These are phyloP conservation scores for Rhingia campestris DNA, from an alignment of 2,888 invertebrate species.

Conservation along the genomic window DNA sequence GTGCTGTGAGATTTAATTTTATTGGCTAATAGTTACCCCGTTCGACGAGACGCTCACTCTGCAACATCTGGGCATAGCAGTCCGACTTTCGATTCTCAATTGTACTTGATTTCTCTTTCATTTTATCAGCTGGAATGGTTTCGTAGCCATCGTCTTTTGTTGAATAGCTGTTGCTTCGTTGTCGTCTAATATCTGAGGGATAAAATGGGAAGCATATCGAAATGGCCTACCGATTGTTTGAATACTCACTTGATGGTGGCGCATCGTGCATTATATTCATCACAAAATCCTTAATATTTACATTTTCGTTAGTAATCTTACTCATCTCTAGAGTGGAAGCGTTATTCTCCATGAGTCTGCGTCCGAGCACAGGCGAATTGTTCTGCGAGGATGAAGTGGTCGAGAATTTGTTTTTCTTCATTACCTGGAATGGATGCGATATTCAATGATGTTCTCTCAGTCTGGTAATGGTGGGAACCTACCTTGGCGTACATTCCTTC, in stretches of 20 bases:
- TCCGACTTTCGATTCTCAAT: constrained; percentile 82
- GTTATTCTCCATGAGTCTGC: constrained; percentile 77
- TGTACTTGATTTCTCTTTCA: constrained; percentile 75
- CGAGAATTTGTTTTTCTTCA: constrained; percentile 82
- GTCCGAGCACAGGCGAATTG: constrained; percentile 79
- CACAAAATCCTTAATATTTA: constrained; percentile 72
- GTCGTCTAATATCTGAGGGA: constrained; percentile 83
- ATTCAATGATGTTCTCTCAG: background rate
- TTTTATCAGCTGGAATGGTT: constrained; percentile 83
- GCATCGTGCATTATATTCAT: constrained; percentile 73
- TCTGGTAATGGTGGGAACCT: background rate
- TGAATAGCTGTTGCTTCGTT: constrained; percentile 82
- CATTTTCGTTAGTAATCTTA: constrained; percentile 59
- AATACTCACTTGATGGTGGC: constrained; percentile 81
- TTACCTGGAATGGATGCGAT: constrained; percentile 77
- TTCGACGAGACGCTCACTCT: constrained; percentile 79
- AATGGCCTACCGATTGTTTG: constrained; percentile 79
- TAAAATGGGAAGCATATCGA: constrained; percentile 72
- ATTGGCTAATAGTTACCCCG: constrained; percentile 72
- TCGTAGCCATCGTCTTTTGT: constrained; percentile 86
- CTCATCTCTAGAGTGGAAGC: constrained; percentile 65
- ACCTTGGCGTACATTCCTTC: constrained; percentile 96
- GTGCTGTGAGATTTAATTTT: constrained; percentile 60
- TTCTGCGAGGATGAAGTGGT: constrained; percentile 80
- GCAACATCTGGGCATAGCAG: constrained; percentile 81